Evolutionary conservation across 2,888 invertebrate genomes (phyloP).

Genomic region (Pseudococcus longispinus): DNA sequence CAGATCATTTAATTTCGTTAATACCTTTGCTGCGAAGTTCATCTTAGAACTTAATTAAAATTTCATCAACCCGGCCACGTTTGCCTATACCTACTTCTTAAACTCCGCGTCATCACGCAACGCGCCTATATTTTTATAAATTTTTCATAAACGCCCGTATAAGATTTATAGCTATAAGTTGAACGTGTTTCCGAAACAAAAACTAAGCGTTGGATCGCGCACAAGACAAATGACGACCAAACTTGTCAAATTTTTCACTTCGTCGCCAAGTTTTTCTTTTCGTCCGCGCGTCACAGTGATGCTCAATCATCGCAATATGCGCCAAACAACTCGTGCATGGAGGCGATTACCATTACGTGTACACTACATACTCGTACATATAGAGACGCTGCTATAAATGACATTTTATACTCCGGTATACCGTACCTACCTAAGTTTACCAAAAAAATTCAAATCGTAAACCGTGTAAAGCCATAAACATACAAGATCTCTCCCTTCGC

Average conservation of each 20-base stretch:
- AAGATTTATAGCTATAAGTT: slow-evolving; percentile 26
- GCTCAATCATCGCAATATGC: slow-evolving; percentile 30
- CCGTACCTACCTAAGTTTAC: background rate
- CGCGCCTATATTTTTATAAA: slow-evolving; percentile 7
- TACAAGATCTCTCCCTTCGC: background rate
- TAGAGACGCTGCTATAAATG: background rate
- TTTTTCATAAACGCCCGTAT: slow-evolving; percentile 6
- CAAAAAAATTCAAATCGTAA: slow-evolving; percentile 4
- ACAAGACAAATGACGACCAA: slow-evolving; percentile 18
- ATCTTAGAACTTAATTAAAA: slow-evolving; percentile 17
- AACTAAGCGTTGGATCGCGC: background rate
- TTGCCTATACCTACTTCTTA: background rate
- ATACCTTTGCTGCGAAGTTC: background rate
- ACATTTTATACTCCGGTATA: background rate
- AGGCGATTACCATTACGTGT: slow-evolving; percentile 7
- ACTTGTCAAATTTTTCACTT: slow-evolving; percentile 19
- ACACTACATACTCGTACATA: background rate
- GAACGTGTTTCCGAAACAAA: background rate
- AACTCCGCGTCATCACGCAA: background rate
- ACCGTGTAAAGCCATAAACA: background rate
- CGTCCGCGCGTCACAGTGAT: background rate
- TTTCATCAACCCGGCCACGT: background rate
- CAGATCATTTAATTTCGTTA: slow-evolving; percentile 6
- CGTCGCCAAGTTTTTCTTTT: background rate
- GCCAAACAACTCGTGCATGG: slow-evolving; percentile 18